These are phyloP conservation scores for Drosophila sucinea DNA, from an alignment of 1,140 invertebrate species.

Conservation along the genomic window DNA sequence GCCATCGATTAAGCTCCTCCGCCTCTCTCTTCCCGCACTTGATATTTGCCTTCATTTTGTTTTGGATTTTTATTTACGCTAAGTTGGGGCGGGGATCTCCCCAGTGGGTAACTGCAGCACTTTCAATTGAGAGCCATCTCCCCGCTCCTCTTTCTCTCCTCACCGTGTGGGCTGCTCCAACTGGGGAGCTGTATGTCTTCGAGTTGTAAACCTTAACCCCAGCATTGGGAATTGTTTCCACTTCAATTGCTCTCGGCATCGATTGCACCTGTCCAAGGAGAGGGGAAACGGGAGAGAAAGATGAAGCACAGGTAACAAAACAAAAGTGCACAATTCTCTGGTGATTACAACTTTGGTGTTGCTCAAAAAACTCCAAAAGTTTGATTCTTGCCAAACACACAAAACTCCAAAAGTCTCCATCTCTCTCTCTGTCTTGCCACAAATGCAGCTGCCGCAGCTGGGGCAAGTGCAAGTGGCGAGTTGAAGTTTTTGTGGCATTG, in stretches of 20 bases:
- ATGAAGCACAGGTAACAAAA: slow-evolving; percentile 30
- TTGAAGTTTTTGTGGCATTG: slow-evolving; percentile 70
- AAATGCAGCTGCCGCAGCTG: slow-evolving; percentile 21
- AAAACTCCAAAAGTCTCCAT: neutral
- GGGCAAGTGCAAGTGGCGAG: slow-evolving; percentile 21
- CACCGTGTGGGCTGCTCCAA: slow-evolving; percentile 19
- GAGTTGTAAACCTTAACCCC: slow-evolving; percentile 14
- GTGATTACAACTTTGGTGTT: slow-evolving; percentile 69
- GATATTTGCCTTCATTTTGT: slow-evolving; percentile 44
- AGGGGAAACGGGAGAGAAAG: neutral
- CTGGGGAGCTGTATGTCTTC: slow-evolving; percentile 28
- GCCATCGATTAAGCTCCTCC: slow-evolving; percentile 62
- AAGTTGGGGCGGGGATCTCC: slow-evolving; percentile 25
- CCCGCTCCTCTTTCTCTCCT: slow-evolving; percentile 17
- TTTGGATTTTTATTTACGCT: slow-evolving; percentile 40
- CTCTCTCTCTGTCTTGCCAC: slow-evolving; percentile 33
- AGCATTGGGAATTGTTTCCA: slow-evolving; percentile 44
- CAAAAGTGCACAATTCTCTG: slow-evolving; percentile 61
- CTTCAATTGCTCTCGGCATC: slow-evolving; percentile 67
- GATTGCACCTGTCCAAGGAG: slow-evolving; percentile 55
- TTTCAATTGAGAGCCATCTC: slow-evolving; percentile 70
- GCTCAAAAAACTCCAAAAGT: slow-evolving; percentile 38
- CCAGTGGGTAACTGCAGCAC: slow-evolving; percentile 46
- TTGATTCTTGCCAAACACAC: slow-evolving; percentile 55
- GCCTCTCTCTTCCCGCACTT: slow-evolving; percentile 18